These are phyloP conservation scores for Aspidapion aeneum DNA, from an alignment of 2,888 invertebrate genomes.

Conservation along the genomic window DNA sequence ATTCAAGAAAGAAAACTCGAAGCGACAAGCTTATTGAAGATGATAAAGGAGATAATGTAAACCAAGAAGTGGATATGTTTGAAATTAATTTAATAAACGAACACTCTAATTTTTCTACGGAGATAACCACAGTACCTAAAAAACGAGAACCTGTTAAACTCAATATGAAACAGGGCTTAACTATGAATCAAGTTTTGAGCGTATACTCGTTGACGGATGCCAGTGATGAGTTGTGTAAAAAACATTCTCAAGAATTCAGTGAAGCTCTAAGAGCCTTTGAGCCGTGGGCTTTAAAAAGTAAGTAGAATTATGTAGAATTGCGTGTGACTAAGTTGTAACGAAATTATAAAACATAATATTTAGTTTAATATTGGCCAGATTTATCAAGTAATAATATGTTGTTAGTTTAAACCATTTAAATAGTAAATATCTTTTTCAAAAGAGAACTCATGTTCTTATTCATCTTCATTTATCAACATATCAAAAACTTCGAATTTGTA, in stretches of 20 bases:
- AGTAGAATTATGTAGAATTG: too few relatives aligned
- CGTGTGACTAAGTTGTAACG: too few relatives aligned
- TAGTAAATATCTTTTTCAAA: too few relatives aligned
- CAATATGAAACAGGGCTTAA: constrained; percentile 36
- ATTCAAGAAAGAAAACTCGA: not conserved
- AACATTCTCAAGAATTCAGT: constrained; percentile 36
- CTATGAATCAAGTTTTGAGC: constrained; percentile 38
- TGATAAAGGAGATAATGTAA: not conserved
- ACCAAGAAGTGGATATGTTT: not conserved
- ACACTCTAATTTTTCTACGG: too few relatives aligned
- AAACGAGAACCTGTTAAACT: constrained; percentile 24
- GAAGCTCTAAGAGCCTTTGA: constrained; percentile 34
- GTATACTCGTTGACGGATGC: constrained; percentile 32
- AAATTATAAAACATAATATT: too few relatives aligned
- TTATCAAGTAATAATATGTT: too few relatives aligned
- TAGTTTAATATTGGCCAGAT: too few relatives aligned
- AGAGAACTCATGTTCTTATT: too few relatives aligned
- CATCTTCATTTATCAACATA: too few relatives aligned
- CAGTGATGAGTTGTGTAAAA: constrained; percentile 33
- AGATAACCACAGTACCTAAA: not conserved
- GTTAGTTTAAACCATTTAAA: too few relatives aligned
- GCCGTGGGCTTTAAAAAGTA: constrained; percentile 42
- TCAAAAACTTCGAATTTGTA: too few relatives aligned
- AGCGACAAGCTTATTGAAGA: not conserved
- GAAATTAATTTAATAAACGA: not conserved